These are phyloP conservation scores for Lophura nycthemera DNA, from an alignment of 2,113 vertebrate genomes.

Conservation along the genomic window DNA sequence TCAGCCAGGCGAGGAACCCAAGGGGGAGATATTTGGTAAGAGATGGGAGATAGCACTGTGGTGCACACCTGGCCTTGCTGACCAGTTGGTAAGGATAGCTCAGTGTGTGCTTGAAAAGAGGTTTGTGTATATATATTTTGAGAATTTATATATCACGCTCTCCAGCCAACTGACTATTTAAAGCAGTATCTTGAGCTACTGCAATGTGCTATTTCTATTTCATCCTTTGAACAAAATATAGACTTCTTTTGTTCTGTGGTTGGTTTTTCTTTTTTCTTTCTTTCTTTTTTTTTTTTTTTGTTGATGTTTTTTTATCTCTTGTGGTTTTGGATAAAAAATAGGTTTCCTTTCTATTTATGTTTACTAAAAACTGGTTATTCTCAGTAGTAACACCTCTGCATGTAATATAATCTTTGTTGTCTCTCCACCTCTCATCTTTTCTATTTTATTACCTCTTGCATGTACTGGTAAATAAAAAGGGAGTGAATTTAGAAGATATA, in stretches of 20 bases:
- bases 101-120: background rate
- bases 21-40: background rate
- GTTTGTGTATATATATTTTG: background rate
- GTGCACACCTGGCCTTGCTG: background rate
- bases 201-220: background rate
- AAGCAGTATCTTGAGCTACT: background rate
- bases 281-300: background rate
- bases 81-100: background rate
- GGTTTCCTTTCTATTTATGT: background rate
- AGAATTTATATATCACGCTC: background rate
- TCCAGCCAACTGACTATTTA: background rate
- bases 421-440: background rate
- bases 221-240: background rate
- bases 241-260: background rate
- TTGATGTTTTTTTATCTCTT: background rate
- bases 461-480: background rate
- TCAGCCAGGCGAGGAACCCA: background rate
- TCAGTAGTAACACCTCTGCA: background rate
- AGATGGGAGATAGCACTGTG: background rate
- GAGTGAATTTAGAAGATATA: background rate
- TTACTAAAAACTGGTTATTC: constrained; percentile 2
- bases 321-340: background rate
- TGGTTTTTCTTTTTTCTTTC: no score
- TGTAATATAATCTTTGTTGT: background rate
- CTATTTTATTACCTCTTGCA: background rate